These are phyloP conservation scores for Caretta caretta DNA, from an alignment of 2,113 vertebrate species.

Conservation along the genomic window DNA sequence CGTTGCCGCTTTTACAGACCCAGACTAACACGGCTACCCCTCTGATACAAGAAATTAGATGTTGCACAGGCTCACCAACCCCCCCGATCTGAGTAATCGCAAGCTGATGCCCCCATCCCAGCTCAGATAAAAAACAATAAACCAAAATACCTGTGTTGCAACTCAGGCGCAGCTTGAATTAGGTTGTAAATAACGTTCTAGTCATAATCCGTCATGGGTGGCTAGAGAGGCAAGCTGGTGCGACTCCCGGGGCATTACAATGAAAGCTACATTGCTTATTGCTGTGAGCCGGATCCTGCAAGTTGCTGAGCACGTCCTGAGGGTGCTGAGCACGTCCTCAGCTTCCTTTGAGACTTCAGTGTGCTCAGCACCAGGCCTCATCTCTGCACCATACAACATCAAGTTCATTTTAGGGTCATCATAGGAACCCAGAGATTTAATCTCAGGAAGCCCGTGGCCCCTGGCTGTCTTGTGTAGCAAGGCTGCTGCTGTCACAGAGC, in stretches of 20 bases:
- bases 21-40: too few relatives aligned
- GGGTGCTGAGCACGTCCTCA: background rate
- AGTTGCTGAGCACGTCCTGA: rapidly evolving
- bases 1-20: too few relatives aligned
- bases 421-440: slow-evolving; percentile 21
- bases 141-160: background rate
- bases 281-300: rapidly evolving
- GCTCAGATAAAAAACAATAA: background rate
- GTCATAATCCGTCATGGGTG: rapidly evolving
- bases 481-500: slow-evolving; percentile 52
- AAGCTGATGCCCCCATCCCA: background rate
- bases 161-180: background rate
- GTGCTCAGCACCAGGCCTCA: rapidly evolving
- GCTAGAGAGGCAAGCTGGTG: rapidly evolving
- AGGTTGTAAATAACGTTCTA: background rate
- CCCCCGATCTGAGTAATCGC: slow-evolving; percentile 22
- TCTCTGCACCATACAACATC: rapidly evolving
- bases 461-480: slow-evolving; percentile 39
- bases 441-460: slow-evolving; percentile 61
- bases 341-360: background rate
- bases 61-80: background rate
- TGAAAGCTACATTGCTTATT: rapidly evolving
- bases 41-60: background rate
- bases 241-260: background rate
- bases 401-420: slow-evolving; percentile 31